Evolutionary conservation across 2,888 invertebrate genomes (phyloP).

Genomic region (Sycophila texana): DNA sequence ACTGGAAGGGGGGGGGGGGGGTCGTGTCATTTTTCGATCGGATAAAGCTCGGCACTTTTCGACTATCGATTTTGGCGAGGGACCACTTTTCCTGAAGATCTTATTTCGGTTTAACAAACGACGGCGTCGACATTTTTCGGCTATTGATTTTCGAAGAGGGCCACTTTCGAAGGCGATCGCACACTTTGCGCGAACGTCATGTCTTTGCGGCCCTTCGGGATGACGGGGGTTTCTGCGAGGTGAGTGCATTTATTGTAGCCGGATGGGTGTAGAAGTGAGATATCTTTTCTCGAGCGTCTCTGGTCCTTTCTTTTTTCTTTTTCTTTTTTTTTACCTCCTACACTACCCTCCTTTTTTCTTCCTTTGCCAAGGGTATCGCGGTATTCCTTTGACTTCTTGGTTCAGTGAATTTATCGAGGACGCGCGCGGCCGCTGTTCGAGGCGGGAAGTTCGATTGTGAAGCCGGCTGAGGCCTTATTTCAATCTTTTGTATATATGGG

Average conservation of each 20-base stretch:
- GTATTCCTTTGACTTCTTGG: conserved; percentile 20
- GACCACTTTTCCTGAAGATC: background rate
- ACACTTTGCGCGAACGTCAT: too few species aligned
- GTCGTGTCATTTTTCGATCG: too few species aligned
- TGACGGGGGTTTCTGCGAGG: background rate
- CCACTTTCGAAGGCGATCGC: too few species aligned
- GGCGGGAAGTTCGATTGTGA: background rate
- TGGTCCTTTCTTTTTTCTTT: background rate
- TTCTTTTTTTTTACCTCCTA: background rate
- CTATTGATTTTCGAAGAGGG: background rate
- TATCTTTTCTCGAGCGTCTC: background rate
- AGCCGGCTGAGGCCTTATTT: background rate
- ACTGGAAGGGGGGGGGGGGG: too few species aligned
- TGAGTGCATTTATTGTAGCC: conserved; percentile 33
- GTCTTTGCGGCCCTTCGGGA: background rate
- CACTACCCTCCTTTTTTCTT: background rate
- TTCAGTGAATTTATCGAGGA: conserved; percentile 24
- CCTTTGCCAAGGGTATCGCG: background rate
- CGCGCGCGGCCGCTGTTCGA: background rate
- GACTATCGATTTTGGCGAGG: too few species aligned
- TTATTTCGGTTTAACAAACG: background rate
- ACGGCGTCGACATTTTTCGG: background rate
- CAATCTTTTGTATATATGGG: background rate
- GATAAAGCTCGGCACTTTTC: too few species aligned
- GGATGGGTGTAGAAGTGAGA: conserved; percentile 12